Evolutionary conservation across 2,797 vertebrate species (phyloP).

Genomic region (Sebastes itinus): DNA sequence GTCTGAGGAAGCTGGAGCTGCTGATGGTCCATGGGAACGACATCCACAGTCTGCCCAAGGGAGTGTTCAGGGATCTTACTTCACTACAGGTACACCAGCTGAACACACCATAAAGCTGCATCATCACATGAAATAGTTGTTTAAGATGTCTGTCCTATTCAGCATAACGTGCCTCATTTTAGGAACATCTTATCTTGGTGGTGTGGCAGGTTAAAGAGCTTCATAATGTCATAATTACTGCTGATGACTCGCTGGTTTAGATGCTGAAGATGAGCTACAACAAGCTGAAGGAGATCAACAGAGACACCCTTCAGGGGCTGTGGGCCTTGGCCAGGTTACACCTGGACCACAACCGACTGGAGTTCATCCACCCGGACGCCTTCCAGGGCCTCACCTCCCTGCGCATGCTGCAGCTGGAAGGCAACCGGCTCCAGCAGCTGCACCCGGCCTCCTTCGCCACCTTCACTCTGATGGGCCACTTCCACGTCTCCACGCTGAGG

Average conservation of each 20-base stretch:
- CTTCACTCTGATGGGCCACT: slow-evolving; percentile 84
- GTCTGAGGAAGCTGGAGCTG: slow-evolving; percentile 87
- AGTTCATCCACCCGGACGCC: slow-evolving; percentile 89
- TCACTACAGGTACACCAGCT: slow-evolving; percentile 87
- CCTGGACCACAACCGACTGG: slow-evolving; percentile 92
- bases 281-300: slow-evolving; percentile 85
- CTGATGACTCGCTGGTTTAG: slow-evolving; percentile 66
- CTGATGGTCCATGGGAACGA: slow-evolving; percentile 96
- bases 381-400: slow-evolving; percentile 89
- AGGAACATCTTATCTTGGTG: background rate
- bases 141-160: background rate
- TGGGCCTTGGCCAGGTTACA: slow-evolving; percentile 86
- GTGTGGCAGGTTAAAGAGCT: background rate
- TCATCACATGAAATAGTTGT: background rate
- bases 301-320: slow-evolving; percentile 86
- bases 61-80: slow-evolving; percentile 85
- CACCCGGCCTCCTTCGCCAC: slow-evolving; percentile 90
- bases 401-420: slow-evolving; percentile 91
- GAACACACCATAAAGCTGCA: too few relatives aligned
- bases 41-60: slow-evolving; percentile 85
- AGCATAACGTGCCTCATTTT: background rate
- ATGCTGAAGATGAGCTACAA: slow-evolving; percentile 97
- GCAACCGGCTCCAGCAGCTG: slow-evolving; percentile 89
- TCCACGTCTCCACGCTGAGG: slow-evolving; percentile 89
- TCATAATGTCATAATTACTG: background rate